Evolutionary conservation across 1,140 invertebrate genomes (phyloP).

Genomic region (Tetragonula clypearis): DNA sequence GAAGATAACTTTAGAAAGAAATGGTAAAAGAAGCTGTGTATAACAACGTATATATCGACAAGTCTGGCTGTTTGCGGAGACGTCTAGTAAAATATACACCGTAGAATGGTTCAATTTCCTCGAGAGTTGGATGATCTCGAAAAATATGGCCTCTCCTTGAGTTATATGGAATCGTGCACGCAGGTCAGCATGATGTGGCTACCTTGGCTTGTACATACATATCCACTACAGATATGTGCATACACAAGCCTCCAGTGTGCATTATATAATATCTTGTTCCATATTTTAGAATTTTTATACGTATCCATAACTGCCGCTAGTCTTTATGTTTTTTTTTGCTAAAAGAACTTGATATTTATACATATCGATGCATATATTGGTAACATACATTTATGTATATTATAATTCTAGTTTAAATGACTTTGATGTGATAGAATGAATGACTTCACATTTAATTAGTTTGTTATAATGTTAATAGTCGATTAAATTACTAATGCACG

Average conservation of each 20-base stretch:
- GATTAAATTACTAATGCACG: neutral
- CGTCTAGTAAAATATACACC: slow-evolving; percentile 32
- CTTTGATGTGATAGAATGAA: neutral
- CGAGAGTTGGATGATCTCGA: slow-evolving; percentile 20
- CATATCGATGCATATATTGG: neutral
- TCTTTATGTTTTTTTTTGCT: neutral
- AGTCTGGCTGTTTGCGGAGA: slow-evolving; percentile 4
- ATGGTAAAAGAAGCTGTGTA: neutral
- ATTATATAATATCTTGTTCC: slow-evolving; percentile 10
- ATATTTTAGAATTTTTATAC: slow-evolving; percentile 17
- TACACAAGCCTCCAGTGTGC: neutral
- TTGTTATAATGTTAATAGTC: neutral
- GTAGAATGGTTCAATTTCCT: slow-evolving; percentile 27
- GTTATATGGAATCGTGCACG: slow-evolving; percentile 13
- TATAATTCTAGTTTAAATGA: neutral
- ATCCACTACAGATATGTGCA: neutral
- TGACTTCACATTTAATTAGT: neutral
- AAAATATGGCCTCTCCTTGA: slow-evolving; percentile 31
- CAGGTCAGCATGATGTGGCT: slow-evolving; percentile 17
- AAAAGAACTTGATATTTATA: neutral
- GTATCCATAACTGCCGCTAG: neutral
- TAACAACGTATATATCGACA: slow-evolving; percentile 14
- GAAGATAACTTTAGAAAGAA: neutral
- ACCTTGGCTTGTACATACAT: neutral
- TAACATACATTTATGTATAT: neutral